Evolutionary conservation across 2,797 vertebrate species (phyloP), one percentile per base, ranked within the genome.

Genomic region (Phrynocephalus forsythii): DNA sequence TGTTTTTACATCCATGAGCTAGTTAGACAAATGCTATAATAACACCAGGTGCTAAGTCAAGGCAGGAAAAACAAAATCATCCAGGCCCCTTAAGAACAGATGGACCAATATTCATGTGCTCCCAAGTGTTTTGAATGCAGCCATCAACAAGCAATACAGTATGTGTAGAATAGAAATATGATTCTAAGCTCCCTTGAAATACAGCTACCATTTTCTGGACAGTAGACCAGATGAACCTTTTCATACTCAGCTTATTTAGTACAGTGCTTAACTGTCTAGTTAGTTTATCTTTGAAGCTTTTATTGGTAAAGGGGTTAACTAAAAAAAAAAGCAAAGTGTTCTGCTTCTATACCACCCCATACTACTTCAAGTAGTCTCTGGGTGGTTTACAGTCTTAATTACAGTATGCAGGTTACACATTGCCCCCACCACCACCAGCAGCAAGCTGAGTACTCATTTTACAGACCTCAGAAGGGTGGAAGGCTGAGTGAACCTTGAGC

Each of bases 201-300:
- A 24, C 6, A 50, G 67, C 5, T 28, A 28, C 56, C 67, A 33
- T 50, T 67, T 69, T 60, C 22, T 82, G 22, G 9, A 77, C 9
- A 18, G 7, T 16, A 66, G n/a, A 5, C 26, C 33, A 82, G 13
- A 38, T 20, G 18, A 68, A 73, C 28, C 18, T 69, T 20, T 24
- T 71, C 38, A 69, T 79, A n/a, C 10, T 28, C 22, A 77, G 50
- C 71, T 89, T 56, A 83, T 79, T 79, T 86, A 73, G 28, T 24
- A 44, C 44, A 63, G 44, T 73, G 18, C 67, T 89, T 79, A 83
- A 72, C 60, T 28, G 11, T 66, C 60, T 33, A 82, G 33, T 89
- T 89, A 79, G 56, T 66, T 89, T 89, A 66, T 79, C 38, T 83
- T 28, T 78, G 81, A 75, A n/a, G 68, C 56, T 22, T 89, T 79